These are phyloP conservation scores for Drosophila tropicalis DNA, from an alignment of 1,140 invertebrate species.

Conservation along the genomic window DNA sequence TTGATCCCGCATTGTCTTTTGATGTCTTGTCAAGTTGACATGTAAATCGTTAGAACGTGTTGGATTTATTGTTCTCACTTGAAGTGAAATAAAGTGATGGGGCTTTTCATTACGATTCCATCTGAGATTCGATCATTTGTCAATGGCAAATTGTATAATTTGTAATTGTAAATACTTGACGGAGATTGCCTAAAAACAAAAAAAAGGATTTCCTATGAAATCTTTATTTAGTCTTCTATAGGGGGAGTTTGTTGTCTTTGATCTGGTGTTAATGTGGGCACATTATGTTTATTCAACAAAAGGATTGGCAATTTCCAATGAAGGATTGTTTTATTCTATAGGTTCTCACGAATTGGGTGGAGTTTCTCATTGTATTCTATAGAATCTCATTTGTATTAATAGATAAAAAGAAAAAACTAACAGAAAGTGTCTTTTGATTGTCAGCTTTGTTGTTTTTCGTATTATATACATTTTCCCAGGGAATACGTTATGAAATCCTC, in stretches of 20 bases:
- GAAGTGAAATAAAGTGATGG: background rate
- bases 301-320: constrained; percentile 70
- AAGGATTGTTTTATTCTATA: constrained; percentile 36
- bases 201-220: constrained; percentile 51
- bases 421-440: background rate
- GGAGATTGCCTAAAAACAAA: background rate
- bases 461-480: no score
- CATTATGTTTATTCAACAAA: constrained; percentile 62
- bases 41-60: constrained; percentile 78
- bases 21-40: constrained; percentile 68
- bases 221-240: constrained; percentile 47
- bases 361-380: constrained; percentile 13
- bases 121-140: constrained; percentile 61
- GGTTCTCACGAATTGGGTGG: constrained; percentile 58
- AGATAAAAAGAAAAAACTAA: background rate
- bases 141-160: constrained; percentile 55
- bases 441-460: background rate
- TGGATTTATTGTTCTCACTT: constrained; percentile 77
- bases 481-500: no score
- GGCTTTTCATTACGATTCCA: constrained; percentile 2
- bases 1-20: constrained; percentile 23
- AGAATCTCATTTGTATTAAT: background rate
- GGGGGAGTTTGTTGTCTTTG: constrained; percentile 29
- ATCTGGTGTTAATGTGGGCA: constrained; percentile 72
- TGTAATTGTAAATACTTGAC: constrained; percentile 68